phyloP scores from a whole-genome alignment of 1,140 invertebrate species.

The Oryzaephilus surinamensis region DNA sequence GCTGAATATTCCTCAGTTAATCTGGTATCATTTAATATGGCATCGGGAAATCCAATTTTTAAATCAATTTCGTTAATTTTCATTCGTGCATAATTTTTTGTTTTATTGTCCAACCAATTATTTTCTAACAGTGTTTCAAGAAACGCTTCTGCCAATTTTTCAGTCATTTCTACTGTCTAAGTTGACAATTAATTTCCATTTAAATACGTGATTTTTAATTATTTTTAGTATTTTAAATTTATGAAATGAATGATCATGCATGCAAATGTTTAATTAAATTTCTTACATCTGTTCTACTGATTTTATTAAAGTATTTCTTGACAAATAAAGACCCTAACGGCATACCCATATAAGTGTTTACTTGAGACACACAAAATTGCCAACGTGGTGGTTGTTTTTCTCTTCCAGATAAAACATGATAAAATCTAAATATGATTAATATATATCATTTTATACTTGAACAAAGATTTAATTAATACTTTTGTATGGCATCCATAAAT shows the following conservation, averaged over 20 bases:
- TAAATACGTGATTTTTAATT: no score
- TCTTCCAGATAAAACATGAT: slow-evolving; percentile 59
- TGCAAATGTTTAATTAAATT: not conserved
- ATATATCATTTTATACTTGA: slow-evolving; percentile 6
- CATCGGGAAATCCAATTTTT: slow-evolving; percentile 83
- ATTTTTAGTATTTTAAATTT: not conserved
- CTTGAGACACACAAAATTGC: slow-evolving; percentile 74
- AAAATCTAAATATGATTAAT: slow-evolving; percentile 48
- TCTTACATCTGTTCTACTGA: slow-evolving; percentile 64
- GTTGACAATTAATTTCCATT: no score
- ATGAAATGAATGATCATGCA: not conserved
- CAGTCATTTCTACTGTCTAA: slow-evolving; percentile 80
- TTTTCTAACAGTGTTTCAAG: slow-evolving; percentile 55
- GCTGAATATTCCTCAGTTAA: slow-evolving; percentile 65
- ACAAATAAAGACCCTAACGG: slow-evolving; percentile 80
- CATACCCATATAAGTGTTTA: slow-evolving; percentile 76
- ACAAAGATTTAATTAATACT: slow-evolving; percentile 26
- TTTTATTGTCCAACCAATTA: slow-evolving; percentile 75
- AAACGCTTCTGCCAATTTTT: slow-evolving; percentile 70
- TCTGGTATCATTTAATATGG: slow-evolving; percentile 59
- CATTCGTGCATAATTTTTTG: slow-evolving; percentile 62
- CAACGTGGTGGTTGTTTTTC: slow-evolving; percentile 64
- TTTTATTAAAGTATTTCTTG: slow-evolving; percentile 71
- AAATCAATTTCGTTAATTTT: slow-evolving; percentile 77
- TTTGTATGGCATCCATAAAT: slow-evolving; percentile 58